A percentile compares a stretch with the other conserved stretches of the same genome.
Conservation (phyloP, 2,888 invertebrate genomes). For the Lobophora halterata region DNA sequence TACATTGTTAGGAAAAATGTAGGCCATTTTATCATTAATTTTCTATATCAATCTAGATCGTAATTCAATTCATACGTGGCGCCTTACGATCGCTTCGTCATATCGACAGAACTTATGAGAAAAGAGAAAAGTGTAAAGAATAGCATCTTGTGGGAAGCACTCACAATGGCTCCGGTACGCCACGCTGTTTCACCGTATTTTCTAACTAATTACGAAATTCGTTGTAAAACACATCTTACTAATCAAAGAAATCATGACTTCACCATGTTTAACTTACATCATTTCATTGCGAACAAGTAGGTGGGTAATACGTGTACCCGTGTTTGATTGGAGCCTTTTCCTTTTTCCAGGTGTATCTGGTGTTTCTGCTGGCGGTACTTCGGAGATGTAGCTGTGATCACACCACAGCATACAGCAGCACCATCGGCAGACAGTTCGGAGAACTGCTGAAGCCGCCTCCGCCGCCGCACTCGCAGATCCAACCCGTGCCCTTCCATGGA, state of each 20-base stretch:
- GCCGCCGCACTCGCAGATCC: slow-evolving; percentile 55
- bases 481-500: slow-evolving; percentile 67
- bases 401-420: slow-evolving; percentile 45
- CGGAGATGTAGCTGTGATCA: slow-evolving; percentile 55
- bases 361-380: slow-evolving; percentile 52
- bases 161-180: slow-evolving; percentile 65
- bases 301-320: no score
- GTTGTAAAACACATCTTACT: slow-evolving; percentile 24
- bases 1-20: slow-evolving; percentile 9
- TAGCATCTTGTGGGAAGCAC: slow-evolving; percentile 65
- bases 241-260: slow-evolving; percentile 6
- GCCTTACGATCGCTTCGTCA: slow-evolving; percentile 65
- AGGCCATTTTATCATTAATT: slow-evolving; percentile 17
- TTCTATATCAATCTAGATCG: slow-evolving; percentile 41
- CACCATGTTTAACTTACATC: no score
- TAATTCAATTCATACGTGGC: slow-evolving; percentile 48
- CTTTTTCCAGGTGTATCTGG: slow-evolving; percentile 60
- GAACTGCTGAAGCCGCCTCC: slow-evolving; percentile 70
- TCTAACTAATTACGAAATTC: slow-evolving; percentile 65
- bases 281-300: no score
- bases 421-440: slow-evolving; percentile 56
- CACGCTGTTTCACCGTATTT: slow-evolving; percentile 72
- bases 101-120: slow-evolving; percentile 65
- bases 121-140: slow-evolving; percentile 78
- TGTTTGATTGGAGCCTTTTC: slow-evolving; percentile 20